Percentiles rank a stretch among this genome's conserved stretches.
Evolutionary conservation across 1,140 invertebrate genomes (phyloP).

Genomic region (Ectropis grisescens): DNA sequence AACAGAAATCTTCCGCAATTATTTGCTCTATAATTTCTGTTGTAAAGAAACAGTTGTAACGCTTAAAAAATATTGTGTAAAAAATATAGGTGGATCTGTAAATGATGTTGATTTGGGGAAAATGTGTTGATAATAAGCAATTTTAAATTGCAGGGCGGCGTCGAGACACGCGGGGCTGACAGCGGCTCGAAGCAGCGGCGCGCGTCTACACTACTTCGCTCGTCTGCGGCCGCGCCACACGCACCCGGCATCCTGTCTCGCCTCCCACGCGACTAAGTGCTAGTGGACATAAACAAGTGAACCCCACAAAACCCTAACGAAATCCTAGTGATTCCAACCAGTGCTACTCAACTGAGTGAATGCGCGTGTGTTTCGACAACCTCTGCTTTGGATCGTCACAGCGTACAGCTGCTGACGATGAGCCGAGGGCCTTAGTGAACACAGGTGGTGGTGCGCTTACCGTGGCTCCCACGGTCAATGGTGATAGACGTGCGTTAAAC

Average conservation of each 20-base stretch:
- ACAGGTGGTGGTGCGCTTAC: slow-evolving; percentile 55
- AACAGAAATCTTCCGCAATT: no score
- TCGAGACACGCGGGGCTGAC: slow-evolving; percentile 51
- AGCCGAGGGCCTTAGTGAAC: slow-evolving; percentile 66
- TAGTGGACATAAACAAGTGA: slow-evolving; percentile 29
- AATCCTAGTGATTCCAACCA: slow-evolving; percentile 47
- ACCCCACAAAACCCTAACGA: slow-evolving; percentile 30
- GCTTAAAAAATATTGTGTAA: no score
- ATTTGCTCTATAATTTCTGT: no score
- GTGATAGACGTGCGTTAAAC: slow-evolving; percentile 55
- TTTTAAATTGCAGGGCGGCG: slow-evolving; percentile 45
- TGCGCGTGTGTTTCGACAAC: slow-evolving; percentile 89
- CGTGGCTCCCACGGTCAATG: slow-evolving; percentile 63
- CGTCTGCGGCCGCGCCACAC: slow-evolving; percentile 52
- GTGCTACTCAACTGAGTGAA: slow-evolving; percentile 76
- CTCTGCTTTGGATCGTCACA: slow-evolving; percentile 90
- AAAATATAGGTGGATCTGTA: no score
- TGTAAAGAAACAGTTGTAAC: no score
- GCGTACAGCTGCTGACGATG: slow-evolving; percentile 82
- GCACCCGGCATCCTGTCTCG: slow-evolving; percentile 33
- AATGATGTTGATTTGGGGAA: slow-evolving; percentile 4
- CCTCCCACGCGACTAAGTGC: slow-evolving; percentile 20
- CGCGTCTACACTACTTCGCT: slow-evolving; percentile 37
- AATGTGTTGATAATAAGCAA: slow-evolving; percentile 8
- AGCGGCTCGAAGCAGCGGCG: slow-evolving; percentile 22